These are phyloP conservation scores for Caradrina kadenii DNA, from an alignment of 2,888 invertebrate species.

Conservation along the genomic window DNA sequence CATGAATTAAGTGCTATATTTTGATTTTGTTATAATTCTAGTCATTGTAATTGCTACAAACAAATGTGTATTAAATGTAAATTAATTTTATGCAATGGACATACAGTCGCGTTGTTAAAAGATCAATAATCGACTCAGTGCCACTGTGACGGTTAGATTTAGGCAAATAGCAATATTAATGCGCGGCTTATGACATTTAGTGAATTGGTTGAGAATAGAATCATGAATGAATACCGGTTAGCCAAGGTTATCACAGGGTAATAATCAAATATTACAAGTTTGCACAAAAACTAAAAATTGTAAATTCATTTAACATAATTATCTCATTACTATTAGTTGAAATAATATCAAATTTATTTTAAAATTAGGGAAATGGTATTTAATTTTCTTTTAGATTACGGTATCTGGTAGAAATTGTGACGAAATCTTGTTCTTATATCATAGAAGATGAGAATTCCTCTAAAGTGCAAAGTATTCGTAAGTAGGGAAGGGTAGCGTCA, in stretches of 20 bases:
- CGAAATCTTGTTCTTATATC: slow-evolving; percentile 46
- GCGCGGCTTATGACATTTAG: slow-evolving; percentile 38
- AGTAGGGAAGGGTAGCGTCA: slow-evolving; percentile 64
- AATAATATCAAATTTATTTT: slow-evolving; percentile 50
- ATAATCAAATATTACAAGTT: slow-evolving; percentile 66
- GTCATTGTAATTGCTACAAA: slow-evolving; percentile 83
- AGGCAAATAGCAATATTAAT: slow-evolving; percentile 19
- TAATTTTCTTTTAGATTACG: slow-evolving; percentile 53
- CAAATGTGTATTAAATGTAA: slow-evolving; percentile 69
- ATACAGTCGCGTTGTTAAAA: slow-evolving; percentile 43
- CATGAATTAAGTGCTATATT: slow-evolving; percentile 60
- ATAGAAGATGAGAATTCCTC: slow-evolving; percentile 46
- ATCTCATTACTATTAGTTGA: slow-evolving; percentile 50
- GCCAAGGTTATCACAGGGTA: slow-evolving; percentile 85
- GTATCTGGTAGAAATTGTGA: slow-evolving; percentile 54
- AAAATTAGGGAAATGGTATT: slow-evolving; percentile 46
- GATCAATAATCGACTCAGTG: slow-evolving; percentile 22
- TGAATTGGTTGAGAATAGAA: slow-evolving; percentile 55
- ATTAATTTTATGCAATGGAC: slow-evolving; percentile 63
- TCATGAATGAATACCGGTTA: slow-evolving; percentile 70
- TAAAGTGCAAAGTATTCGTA: slow-evolving; percentile 73
- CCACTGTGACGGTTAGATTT: slow-evolving; percentile 15
- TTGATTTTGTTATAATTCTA: slow-evolving; percentile 78
- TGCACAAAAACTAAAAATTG: slow-evolving; percentile 72
- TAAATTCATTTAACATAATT: slow-evolving; percentile 51